Base-by-base conservation (phyloP, 2,888 invertebrate genomes). In the Rhamnusium bicolor region DNA sequence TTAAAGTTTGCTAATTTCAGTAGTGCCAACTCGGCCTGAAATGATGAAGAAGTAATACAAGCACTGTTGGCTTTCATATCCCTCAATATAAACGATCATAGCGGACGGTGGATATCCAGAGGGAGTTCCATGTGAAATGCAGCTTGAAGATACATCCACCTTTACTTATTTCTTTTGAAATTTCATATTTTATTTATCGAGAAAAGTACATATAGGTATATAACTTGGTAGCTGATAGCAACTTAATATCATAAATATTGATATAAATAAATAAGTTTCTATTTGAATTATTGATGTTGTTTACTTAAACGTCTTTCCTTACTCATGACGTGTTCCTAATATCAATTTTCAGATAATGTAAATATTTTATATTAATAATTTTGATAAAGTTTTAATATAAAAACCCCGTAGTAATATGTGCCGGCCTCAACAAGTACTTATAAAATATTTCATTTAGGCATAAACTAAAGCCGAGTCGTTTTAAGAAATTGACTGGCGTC, bases 1-100 rank as follows among this genome's bases (percentile, higher is more conserved):
- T 61, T 61, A 61, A 61, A 61, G 61, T 61, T 61, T 61, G 61
- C 46, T 61, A 61, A 61, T 61, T 61, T 61, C 46, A 10, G 46
- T n/a, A n/a, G 61, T 21, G 49, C 63, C 24, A 62, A 21, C 14
- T 47, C 24, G 47, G 18, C 24, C 27, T 21, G 51, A 24, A 21
- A 18, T 27, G 16, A 16, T 10, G 63, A 63, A 51, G 29, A 51
- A 63, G 24, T 46, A 63, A 49, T 49, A 24, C 49, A 21, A 29
- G 24, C 27, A 18, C 63, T 14, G 2, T 63, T 21, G 16, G 49
- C 27, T 47, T 24, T 63, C 49, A 63, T 63, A 63, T 14, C 27
- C 16, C 21, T 49, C 19, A 24, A 16, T 63, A 51, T 14, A 21
- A 61, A 8, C 18, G 18, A 18, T 40, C 3, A 16, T 4, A 12